Evolutionary conservation across 2,888 invertebrate species (phyloP), one percentile per base, ranked within the genome.

Genomic region (Rhamnusium bicolor): DNA sequence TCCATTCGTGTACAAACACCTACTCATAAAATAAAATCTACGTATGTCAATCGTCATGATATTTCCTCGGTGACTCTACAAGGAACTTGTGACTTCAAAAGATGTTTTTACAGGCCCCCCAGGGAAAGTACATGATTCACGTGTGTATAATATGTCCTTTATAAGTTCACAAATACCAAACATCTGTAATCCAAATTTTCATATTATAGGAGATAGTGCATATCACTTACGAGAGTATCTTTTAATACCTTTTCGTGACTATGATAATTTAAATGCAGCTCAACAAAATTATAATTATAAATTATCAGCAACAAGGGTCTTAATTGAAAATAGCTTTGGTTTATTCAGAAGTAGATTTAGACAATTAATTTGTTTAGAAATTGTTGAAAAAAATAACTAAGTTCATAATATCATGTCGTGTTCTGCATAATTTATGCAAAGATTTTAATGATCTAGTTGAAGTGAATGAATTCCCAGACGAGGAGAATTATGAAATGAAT

Each of bases 271-370:
- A 21, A 81, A 77, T 2, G 49, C 71, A 14, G 62, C 65, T 4
- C 72, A 85, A 75, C 79, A 49, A 67, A 56, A 62, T 18, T 85
- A 69, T 63, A 86, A 86, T 69, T 67, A 75, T 47, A 82, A 74
- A 19, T 80, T 84, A 62, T 75, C 71, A 60, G 72, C 74, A 61
- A 81, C 81, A 1, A 58, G 84, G 49, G 82, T 84, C 1, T 65
- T 75, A 56, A 84, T 85, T 19, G 84, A 84, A 80, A 84, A 85
- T 73, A 67, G 82, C 4, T 85, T 86, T 75, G 83, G 81, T 21
- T 49, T 83, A 12, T 67, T 83, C n/a, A 84, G 83, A 76, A 54
- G 62, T 19, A 71, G 81, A 14, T 83, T 82, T 56, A 49, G 78
- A 12, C 79, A 80, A 66, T 51, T 80, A 27, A 18, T 62, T 6